Base-by-base conservation (phyloP, 2,888 invertebrate genomes). In the Chrysina gloriosa region DNA sequence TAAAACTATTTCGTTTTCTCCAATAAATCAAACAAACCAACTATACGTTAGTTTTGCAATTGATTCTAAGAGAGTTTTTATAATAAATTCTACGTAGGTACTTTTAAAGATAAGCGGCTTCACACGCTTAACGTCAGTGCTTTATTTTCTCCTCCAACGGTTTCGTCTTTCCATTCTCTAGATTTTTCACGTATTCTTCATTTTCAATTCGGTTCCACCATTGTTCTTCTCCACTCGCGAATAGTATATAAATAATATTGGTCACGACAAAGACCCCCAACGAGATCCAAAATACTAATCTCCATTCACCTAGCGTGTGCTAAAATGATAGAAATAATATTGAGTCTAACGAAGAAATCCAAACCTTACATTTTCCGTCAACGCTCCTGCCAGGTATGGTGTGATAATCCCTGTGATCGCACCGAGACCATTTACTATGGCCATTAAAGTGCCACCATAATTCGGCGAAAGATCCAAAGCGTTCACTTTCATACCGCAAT, bases 251-350 rank as follows among this genome's bases (percentile, higher is more conserved):
- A 6, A 91, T 74, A 0, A 89, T 25, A 75, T 91, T 91, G 2
- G 92, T 89, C 0, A 87, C 67, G 0, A 88, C 81, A 65, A 92
- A 85, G 2, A 92, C 86, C 0, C 78, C 88, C 1, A 91, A 84
- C 52, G 91, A 89, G 21, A 93, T 88, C 90, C 92, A 92, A 79
- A 93, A 93, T 0, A 92, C 92, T 0, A 86, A 74, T 14, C 89
- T 85, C 93, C 93, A 93, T 82, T 92, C 88, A 31, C 81, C 79
- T 4, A 90, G 76, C 0, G 86, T 84, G 19, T 88, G 85, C 88
- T 87, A 82, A n/a, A 83, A 83, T 70, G 14, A 29, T 5, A 23
- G 39, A n/a, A 6, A 23, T 21, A 61, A 7, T 2, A 39, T 23
- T 7, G 2, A 5, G 6, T 3, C 1, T 7, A 54, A 29, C 3